phyloP scores from a whole-genome alignment of 2,797 vertebrate species.

The Lagodon rhomboides region DNA sequence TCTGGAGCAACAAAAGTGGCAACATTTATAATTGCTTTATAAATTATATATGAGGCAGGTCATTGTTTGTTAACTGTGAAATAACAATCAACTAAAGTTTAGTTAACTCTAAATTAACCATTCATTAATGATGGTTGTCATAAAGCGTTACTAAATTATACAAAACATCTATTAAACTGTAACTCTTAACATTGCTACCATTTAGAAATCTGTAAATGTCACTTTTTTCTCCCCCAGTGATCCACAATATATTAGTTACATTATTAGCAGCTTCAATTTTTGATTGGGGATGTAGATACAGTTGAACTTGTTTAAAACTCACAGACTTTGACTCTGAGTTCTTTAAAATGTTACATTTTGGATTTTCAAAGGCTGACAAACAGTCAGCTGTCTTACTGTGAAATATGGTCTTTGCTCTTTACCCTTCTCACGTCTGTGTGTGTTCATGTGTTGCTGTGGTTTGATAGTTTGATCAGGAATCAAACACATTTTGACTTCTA shows the following conservation, averaged over 20 bases:
- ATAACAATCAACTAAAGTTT: no score
- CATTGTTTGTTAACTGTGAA: no score
- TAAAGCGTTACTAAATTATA: no score
- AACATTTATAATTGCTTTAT: no score
- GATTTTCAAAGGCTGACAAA: neutral
- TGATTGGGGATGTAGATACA: neutral
- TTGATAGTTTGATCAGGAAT: neutral
- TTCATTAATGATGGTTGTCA: no score
- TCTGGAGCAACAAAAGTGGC: no score
- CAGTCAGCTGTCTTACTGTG: conserved; percentile 1
- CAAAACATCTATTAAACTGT: neutral
- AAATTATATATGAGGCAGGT: no score
- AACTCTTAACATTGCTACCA: neutral
- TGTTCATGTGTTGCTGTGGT: neutral
- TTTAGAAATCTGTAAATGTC: neutral
- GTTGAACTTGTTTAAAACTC: neutral
- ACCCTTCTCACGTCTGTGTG: neutral
- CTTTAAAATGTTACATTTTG: neutral
- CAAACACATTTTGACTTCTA: neutral
- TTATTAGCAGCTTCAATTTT: neutral
- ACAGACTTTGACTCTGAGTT: neutral
- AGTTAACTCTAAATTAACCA: no score
- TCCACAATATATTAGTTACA: neutral
- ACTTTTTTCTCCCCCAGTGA: neutral
- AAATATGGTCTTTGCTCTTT: neutral